Conservation (phyloP, 1,140 invertebrate genomes). For the Drosophila trapezifrons region DNA sequence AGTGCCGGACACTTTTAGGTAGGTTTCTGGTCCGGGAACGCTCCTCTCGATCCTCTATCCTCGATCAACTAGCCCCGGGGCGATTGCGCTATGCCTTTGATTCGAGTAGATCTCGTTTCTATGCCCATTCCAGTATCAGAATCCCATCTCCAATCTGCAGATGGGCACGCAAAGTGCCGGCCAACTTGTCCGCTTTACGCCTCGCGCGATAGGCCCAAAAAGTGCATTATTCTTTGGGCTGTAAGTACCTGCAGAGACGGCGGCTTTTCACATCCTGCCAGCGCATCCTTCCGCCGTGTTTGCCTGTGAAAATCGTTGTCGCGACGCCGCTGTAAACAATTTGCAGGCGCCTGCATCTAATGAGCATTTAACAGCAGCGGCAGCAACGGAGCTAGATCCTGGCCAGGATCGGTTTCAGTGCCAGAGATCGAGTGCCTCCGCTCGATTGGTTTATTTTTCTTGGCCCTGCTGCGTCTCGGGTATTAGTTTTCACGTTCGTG, state of each 20-base stretch:
- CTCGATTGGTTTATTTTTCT: too few relatives aligned
- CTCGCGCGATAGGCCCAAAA: slow-evolving; percentile 48
- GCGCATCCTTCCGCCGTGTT: slow-evolving; percentile 75
- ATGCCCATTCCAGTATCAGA: background rate
- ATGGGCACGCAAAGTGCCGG: slow-evolving; percentile 72
- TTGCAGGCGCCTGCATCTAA: slow-evolving; percentile 82
- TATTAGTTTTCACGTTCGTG: slow-evolving; percentile 73
- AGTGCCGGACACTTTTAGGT: slow-evolving; percentile 82
- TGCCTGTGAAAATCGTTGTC: slow-evolving; percentile 82
- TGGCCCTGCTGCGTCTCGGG: slow-evolving; percentile 47
- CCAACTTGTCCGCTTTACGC: slow-evolving; percentile 76
- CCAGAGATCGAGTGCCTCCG: slow-evolving; percentile 46
- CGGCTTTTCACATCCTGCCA: slow-evolving; percentile 61
- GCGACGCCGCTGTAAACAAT: slow-evolving; percentile 82
- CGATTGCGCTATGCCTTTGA: slow-evolving; percentile 73
- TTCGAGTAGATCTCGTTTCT: slow-evolving; percentile 9
- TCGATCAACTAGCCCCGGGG: slow-evolving; percentile 63
- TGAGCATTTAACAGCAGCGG: slow-evolving; percentile 73
- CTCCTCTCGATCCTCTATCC: slow-evolving; percentile 42
- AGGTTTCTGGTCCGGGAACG: slow-evolving; percentile 50
- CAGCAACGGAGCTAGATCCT: slow-evolving; percentile 28
- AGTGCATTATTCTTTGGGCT: slow-evolving; percentile 15
- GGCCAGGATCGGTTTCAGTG: slow-evolving; percentile 18
- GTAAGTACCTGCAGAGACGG: slow-evolving; percentile 37
- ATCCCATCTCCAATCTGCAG: slow-evolving; percentile 30